A percentile compares a stretch with the other conserved stretches of the same genome.
Conservation (phyloP, 1,140 invertebrate genomes). For the Aphelenchoides besseyi region DNA sequence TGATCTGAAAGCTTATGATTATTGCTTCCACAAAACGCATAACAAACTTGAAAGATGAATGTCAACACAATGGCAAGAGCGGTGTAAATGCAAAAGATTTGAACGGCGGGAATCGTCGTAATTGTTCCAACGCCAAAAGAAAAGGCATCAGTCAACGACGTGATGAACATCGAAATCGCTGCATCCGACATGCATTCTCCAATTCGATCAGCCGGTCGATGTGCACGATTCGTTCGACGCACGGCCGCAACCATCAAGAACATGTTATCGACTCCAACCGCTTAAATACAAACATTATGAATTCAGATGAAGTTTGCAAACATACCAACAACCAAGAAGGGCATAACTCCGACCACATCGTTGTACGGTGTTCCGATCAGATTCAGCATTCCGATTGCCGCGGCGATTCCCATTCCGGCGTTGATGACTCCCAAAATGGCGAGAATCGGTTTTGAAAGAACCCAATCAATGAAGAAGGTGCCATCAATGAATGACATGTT, state of each 20-base stretch:
- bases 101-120: conserved; percentile 68
- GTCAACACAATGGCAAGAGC: conserved; percentile 86
- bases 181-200: conserved; percentile 63
- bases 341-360: conserved; percentile 63
- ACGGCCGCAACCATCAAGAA: conserved; percentile 66
- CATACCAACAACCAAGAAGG: conserved; percentile 60
- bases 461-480: conserved; percentile 58
- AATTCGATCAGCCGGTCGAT: conserved; percentile 46
- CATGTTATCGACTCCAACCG: conserved; percentile 67
- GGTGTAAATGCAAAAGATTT: conserved; percentile 93
- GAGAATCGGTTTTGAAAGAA: conserved; percentile 59
- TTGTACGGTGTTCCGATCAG: conserved; percentile 73
- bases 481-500: conserved; percentile 53
- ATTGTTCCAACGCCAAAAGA: conserved; percentile 66
- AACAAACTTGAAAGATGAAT: conserved; percentile 77
- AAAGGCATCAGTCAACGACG: conserved; percentile 66
- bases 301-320: conserved; percentile 19
- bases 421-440: conserved; percentile 73
- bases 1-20: conserved; percentile 64
- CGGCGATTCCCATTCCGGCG: conserved; percentile 80
- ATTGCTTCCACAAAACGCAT: conserved; percentile 91
- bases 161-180: conserved; percentile 66
- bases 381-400: conserved; percentile 83
- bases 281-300: conserved; percentile 49
- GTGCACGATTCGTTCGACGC: conserved; percentile 49